Conservation (phyloP, 53 echinoderm and acorn worm species). For the Luidia sarsii region DNA sequence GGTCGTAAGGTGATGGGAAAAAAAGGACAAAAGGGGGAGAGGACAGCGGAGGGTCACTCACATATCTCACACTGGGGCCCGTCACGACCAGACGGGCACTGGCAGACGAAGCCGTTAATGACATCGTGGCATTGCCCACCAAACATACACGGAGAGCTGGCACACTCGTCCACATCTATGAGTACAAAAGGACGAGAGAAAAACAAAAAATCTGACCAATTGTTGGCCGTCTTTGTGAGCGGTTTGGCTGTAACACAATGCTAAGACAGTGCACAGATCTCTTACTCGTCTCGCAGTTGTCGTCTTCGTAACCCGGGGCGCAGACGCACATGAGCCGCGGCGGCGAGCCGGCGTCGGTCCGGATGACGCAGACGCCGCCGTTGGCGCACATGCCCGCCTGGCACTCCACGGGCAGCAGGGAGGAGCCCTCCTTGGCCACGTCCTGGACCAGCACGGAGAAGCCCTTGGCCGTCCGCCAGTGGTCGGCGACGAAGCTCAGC, state of each 20-base stretch:
- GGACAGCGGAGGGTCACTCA: slow-evolving; percentile 19
- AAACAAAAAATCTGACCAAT: too few relatives aligned
- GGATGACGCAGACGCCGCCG: slow-evolving; percentile 43
- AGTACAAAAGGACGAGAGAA: too few relatives aligned
- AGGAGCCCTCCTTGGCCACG: background rate
- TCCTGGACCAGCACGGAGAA: slow-evolving; percentile 43
- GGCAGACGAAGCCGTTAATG: slow-evolving; percentile 59
- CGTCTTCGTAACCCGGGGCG: slow-evolving; percentile 62
- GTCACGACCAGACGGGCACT: slow-evolving; percentile 47
- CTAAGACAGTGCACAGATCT: too few relatives aligned
- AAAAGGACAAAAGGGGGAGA: too few relatives aligned
- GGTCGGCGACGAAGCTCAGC: slow-evolving; percentile 52
- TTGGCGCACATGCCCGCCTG: slow-evolving; percentile 29
- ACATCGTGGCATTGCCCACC: slow-evolving; percentile 63
- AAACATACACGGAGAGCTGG: slow-evolving; percentile 49
- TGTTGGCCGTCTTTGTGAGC: too few relatives aligned
- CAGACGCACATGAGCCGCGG: slow-evolving; percentile 47
- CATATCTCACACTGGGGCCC: slow-evolving; percentile 62
- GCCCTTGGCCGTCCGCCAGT: slow-evolving; percentile 41
- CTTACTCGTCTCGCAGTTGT: slow-evolving; percentile 64
- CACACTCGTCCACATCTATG: slow-evolving; percentile 68
- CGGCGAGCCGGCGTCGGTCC: background rate
- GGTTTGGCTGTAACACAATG: too few relatives aligned
- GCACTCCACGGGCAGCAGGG: background rate
- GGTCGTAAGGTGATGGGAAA: background rate